Conservation (phyloP, 2,113 vertebrate genomes). For the Gymnogyps californianus region DNA sequence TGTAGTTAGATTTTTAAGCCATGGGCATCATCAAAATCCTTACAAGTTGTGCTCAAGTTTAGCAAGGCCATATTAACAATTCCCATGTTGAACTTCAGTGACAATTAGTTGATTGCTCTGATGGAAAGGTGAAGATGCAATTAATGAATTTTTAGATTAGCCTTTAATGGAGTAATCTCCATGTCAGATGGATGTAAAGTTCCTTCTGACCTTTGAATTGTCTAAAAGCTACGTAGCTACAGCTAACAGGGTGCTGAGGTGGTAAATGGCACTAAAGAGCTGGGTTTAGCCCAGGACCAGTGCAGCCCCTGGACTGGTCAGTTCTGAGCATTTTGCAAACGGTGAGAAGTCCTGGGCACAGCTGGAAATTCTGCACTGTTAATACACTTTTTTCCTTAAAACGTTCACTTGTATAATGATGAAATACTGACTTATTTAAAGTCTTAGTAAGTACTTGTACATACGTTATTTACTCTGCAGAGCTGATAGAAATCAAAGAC, state of each 20-base stretch:
- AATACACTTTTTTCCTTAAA: background rate
- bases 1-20: background rate
- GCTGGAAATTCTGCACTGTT: background rate
- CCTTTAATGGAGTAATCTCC: background rate
- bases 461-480: background rate
- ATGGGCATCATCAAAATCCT: background rate
- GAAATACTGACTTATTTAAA: background rate
- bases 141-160: background rate
- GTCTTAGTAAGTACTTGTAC: background rate
- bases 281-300: background rate
- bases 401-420: background rate
- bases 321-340: background rate
- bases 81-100: background rate
- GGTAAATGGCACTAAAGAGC: background rate
- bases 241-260: background rate
- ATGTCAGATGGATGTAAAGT: background rate
- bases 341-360: background rate
- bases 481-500: background rate
- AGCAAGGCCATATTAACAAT: background rate
- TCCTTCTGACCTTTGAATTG: background rate
- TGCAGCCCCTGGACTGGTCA: background rate
- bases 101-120: background rate
- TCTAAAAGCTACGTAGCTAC: background rate
- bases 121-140: background rate
- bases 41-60: background rate